These are phyloP conservation scores for Therioaphis trifolii DNA, from an alignment of 2,888 invertebrate genomes.

Conservation along the genomic window DNA sequence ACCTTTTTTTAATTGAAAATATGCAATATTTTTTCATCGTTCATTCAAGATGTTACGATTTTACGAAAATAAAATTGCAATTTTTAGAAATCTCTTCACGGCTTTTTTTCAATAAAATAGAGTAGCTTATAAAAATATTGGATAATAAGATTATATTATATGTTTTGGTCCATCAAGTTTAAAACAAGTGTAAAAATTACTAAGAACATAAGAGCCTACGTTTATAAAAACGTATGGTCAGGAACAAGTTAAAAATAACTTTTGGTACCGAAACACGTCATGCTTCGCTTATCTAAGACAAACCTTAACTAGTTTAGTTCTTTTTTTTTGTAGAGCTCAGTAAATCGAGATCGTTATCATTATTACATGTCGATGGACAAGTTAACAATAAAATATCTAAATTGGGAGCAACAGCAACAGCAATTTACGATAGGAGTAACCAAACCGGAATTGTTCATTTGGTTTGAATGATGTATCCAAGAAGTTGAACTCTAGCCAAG, in stretches of 20 bases:
- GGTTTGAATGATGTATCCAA: background rate
- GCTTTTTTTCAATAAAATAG: background rate
- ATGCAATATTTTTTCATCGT: too few relatives aligned
- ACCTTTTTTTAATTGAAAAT: too few relatives aligned
- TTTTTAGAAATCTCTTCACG: background rate
- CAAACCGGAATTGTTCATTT: constrained; percentile 36
- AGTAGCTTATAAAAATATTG: background rate
- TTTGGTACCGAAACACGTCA: constrained; percentile 7
- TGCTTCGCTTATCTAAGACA: background rate
- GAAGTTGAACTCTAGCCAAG: constrained; percentile 49
- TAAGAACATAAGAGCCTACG: too few relatives aligned
- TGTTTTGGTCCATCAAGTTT: too few relatives aligned
- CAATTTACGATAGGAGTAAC: constrained; percentile 1
- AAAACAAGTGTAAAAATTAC: too few relatives aligned
- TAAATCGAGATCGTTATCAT: constrained; percentile 2
- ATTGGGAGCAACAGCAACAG: constrained; percentile 2
- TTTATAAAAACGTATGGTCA: background rate
- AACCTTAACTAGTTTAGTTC: constrained; percentile 10
- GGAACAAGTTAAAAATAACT: constrained; percentile 30
- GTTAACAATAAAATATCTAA: constrained; percentile 41
- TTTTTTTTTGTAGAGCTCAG: constrained; percentile 9
- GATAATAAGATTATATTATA: too few relatives aligned
- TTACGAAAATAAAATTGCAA: background rate
- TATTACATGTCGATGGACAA: background rate
- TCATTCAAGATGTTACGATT: too few relatives aligned